Evolutionary conservation across 2,113 vertebrate species (phyloP).

Genomic region (Odobenus rosmarus): DNA sequence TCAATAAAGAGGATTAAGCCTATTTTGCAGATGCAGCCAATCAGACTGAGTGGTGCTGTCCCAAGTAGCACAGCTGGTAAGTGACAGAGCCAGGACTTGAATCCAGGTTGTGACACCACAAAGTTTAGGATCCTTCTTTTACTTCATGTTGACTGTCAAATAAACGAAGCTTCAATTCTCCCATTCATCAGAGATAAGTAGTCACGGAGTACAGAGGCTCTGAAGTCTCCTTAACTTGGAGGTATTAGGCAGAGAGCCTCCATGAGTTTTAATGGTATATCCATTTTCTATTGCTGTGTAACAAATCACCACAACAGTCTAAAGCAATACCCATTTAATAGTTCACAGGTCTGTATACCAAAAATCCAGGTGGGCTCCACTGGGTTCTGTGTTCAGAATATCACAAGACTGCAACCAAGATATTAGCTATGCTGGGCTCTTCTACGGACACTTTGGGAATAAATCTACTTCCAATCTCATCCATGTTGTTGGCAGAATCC

Average conservation of each 20-base stretch:
- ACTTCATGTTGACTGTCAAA: neutral
- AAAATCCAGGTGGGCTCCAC: neutral
- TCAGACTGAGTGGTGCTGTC: neutral
- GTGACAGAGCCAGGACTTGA: neutral
- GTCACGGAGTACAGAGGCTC: neutral
- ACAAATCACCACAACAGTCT: neutral
- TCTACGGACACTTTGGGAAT: neutral
- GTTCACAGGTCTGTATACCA: neutral
- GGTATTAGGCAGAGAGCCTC: neutral
- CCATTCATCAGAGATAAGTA: neutral
- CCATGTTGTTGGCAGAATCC: neutral
- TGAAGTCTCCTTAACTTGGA: neutral
- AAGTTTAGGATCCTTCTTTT: neutral
- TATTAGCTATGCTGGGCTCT: neutral
- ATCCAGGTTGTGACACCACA: neutral
- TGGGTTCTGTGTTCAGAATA: neutral
- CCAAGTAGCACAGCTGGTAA: neutral
- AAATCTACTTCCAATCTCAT: neutral
- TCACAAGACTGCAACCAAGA: neutral
- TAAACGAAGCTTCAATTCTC: neutral
- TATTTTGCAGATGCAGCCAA: neutral
- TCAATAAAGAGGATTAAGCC: neutral
- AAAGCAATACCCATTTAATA: neutral
- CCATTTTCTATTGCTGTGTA: neutral
- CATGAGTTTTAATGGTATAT: neutral